Evolutionary conservation across 1,140 invertebrate genomes (phyloP).

Genomic region (Drosophila bocki): DNA sequence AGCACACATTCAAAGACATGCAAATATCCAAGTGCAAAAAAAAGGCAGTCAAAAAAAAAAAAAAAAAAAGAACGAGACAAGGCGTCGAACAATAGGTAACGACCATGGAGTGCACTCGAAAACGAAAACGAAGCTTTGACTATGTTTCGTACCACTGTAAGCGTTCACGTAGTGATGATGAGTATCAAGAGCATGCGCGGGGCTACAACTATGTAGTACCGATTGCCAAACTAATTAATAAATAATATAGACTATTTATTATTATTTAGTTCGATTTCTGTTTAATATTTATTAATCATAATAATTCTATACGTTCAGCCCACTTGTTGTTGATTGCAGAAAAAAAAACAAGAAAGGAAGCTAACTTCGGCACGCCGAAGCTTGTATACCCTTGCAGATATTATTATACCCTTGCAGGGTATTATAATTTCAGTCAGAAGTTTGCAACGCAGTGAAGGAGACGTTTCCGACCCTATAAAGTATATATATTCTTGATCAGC

Average conservation of each 20-base stretch:
- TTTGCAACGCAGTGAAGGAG: too few relatives aligned
- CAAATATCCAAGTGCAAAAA: conserved; percentile 2
- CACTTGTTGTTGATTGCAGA: background rate
- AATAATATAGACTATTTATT: background rate
- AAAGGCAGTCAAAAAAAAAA: background rate
- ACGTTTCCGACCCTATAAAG: too few relatives aligned
- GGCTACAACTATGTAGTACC: background rate
- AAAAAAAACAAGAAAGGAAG: too few relatives aligned
- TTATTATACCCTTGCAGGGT: too few relatives aligned
- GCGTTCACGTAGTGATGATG: too few relatives aligned
- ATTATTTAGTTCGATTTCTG: too few relatives aligned
- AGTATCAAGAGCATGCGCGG: background rate
- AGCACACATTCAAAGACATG: conserved; percentile 30
- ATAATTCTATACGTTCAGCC: background rate
- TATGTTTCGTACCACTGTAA: background rate
- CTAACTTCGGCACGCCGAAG: too few relatives aligned
- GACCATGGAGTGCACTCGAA: conserved; percentile 10
- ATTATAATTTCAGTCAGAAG: too few relatives aligned
- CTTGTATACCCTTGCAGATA: too few relatives aligned
- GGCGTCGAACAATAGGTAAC: background rate
- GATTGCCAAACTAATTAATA: background rate
- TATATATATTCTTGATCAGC: too few relatives aligned
- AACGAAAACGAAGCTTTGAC: background rate
- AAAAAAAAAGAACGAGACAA: background rate
- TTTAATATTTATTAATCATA: background rate